These are phyloP conservation scores for Craseonycteris thonglongyai DNA, from an alignment of 2,113 vertebrate species.

Conservation along the genomic window DNA sequence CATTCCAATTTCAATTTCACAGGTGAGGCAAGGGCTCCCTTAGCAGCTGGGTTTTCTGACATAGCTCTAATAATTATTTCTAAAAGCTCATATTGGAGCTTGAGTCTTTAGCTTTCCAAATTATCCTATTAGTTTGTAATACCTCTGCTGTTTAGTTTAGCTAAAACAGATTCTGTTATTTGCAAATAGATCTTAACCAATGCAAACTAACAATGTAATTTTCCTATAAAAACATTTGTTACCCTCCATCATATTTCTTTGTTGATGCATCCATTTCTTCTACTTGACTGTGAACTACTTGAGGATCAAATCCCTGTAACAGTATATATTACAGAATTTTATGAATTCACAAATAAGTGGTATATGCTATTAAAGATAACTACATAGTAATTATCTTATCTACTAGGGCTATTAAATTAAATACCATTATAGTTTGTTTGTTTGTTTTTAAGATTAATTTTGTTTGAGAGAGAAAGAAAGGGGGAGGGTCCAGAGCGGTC, in stretches of 20 bases:
- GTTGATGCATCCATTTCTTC: background rate
- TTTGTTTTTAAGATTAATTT: no score
- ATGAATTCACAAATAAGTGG: background rate
- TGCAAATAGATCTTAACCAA: background rate
- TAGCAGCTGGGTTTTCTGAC: background rate
- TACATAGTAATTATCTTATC: background rate
- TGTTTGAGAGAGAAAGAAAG: no score
- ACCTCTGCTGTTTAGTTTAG: background rate
- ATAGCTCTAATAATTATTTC: background rate
- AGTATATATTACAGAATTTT: background rate
- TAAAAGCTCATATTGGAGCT: background rate
- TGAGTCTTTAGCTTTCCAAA: background rate
- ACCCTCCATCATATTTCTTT: background rate
- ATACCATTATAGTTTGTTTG: no score
- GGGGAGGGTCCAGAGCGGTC: no score
- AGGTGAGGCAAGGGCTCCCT: background rate
- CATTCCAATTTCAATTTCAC: no score
- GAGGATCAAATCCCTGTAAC: background rate
- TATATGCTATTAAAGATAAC: background rate
- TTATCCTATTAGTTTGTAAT: background rate
- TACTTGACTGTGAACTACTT: background rate
- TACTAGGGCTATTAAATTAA: background rate
- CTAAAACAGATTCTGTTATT: background rate
- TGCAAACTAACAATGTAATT: background rate
- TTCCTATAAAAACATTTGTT: background rate